Conservation (phyloP, 2,113 vertebrate genomes). For the Otis tarda region DNA sequence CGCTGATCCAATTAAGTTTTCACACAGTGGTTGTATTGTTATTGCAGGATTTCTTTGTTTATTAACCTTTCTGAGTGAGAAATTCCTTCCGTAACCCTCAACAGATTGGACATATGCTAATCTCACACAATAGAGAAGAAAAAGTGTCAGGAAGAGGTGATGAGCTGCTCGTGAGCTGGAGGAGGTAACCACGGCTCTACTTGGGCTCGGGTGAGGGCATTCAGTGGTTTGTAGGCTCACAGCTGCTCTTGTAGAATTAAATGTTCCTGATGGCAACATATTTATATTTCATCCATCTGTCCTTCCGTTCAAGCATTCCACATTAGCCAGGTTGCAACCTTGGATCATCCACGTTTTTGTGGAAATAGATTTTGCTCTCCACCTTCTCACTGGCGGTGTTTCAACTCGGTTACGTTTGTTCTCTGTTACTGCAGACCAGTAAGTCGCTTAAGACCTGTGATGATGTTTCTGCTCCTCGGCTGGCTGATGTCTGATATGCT, state of each 20-base stretch:
- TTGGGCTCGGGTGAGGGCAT: background rate
- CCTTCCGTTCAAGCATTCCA: background rate
- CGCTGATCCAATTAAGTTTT: constrained; percentile 62
- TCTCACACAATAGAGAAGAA: background rate
- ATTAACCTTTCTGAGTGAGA: constrained; percentile 38
- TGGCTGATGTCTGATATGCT: background rate
- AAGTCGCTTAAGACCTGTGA: background rate
- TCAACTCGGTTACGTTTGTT: background rate
- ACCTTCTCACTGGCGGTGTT: background rate
- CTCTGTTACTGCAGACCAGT: background rate
- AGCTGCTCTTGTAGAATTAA: background rate
- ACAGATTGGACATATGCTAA: constrained; percentile 26
- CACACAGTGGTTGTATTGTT: constrained; percentile 39
- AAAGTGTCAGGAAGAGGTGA: background rate
- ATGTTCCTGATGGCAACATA: background rate
- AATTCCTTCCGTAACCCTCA: background rate
- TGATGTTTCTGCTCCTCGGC: background rate
- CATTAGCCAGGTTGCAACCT: rapidly evolving
- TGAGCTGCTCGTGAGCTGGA: background rate
- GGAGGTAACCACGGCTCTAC: background rate
- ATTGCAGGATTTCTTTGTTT: constrained; percentile 47
- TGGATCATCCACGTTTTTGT: background rate
- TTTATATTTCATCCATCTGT: background rate
- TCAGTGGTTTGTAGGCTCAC: background rate
- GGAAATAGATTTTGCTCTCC: background rate